phyloP scores from a whole-genome alignment of 2,113 vertebrate species.

The Catagonus wagneri region DNA sequence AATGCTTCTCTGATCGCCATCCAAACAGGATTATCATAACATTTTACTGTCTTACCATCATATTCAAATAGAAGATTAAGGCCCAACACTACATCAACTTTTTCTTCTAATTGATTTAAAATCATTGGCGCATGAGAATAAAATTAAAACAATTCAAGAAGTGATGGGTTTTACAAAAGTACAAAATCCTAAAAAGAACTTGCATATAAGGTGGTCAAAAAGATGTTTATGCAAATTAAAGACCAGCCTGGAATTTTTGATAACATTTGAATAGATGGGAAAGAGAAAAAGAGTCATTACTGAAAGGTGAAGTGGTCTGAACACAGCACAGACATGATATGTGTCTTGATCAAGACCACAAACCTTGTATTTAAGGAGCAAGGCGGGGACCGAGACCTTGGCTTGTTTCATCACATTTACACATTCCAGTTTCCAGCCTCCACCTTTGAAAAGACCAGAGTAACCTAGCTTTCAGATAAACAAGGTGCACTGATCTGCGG shows the following conservation, averaged over 20 bases:
- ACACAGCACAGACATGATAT: not conserved
- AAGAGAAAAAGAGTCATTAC: not conserved
- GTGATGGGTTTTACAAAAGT: rapidly evolving
- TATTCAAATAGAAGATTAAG: not conserved
- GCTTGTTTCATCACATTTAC: not conserved
- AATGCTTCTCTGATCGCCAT: not conserved
- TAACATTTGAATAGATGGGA: not conserved
- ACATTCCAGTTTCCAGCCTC: not conserved
- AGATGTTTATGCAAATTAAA: not conserved
- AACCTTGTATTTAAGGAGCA: not conserved
- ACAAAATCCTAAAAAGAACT: not conserved
- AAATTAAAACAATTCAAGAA: conserved; percentile 29
- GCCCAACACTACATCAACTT: not conserved
- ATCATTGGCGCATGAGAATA: not conserved
- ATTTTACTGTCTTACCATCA: not conserved
- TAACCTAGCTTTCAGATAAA: not conserved
- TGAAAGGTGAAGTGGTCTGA: not conserved
- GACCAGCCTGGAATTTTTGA: not conserved
- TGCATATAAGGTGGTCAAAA: not conserved
- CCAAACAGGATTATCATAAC: not conserved
- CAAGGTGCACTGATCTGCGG: not conserved
- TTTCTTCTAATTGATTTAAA: not conserved
- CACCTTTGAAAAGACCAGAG: not conserved
- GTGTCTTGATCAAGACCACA: not conserved
- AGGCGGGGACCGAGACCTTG: not conserved